Evolutionary conservation across 2,888 invertebrate species (phyloP).

Genomic region (Synergus japonicus): DNA sequence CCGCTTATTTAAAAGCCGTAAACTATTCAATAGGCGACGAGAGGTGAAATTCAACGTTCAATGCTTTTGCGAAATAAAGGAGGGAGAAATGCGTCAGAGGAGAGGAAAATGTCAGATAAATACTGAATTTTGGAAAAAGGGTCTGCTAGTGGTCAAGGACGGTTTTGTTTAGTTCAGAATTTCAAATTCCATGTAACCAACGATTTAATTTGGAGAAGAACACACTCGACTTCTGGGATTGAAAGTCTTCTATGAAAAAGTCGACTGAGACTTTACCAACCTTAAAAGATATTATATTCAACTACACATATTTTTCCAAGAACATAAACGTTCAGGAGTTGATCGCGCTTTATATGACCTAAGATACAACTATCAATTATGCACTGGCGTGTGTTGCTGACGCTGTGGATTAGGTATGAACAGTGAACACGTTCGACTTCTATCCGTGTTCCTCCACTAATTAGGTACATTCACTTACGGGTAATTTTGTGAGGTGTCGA

Average conservation of each 20-base stretch:
- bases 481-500: slow-evolving; percentile 44
- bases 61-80: slow-evolving; percentile 32
- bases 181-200: too few species aligned
- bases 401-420: slow-evolving; percentile 6
- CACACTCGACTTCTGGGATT: too few species aligned
- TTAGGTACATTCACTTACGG: slow-evolving; percentile 43
- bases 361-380: slow-evolving; percentile 45
- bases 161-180: too few species aligned
- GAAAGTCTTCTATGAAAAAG: too few species aligned
- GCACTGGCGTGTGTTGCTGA: slow-evolving; percentile 33
- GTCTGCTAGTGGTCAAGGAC: too few species aligned
- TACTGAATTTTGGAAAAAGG: too few species aligned
- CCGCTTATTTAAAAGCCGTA: slow-evolving; percentile 76
- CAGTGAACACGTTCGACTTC: slow-evolving; percentile 34
- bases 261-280: too few species aligned
- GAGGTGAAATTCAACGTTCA: slow-evolving; percentile 46
- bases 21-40: slow-evolving; percentile 68
- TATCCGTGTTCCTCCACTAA: slow-evolving; percentile 43
- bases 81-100: slow-evolving; percentile 33
- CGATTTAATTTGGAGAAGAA: too few species aligned
- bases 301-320: slow-evolving; percentile 55
- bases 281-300: neutral
- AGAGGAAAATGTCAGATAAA: slow-evolving; percentile 2
- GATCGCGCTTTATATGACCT: slow-evolving; percentile 42
- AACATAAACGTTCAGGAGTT: slow-evolving; percentile 50